phyloP scores from a whole-genome alignment of 2,797 vertebrate genomes.

The Pseudochirops corinnae region DNA sequence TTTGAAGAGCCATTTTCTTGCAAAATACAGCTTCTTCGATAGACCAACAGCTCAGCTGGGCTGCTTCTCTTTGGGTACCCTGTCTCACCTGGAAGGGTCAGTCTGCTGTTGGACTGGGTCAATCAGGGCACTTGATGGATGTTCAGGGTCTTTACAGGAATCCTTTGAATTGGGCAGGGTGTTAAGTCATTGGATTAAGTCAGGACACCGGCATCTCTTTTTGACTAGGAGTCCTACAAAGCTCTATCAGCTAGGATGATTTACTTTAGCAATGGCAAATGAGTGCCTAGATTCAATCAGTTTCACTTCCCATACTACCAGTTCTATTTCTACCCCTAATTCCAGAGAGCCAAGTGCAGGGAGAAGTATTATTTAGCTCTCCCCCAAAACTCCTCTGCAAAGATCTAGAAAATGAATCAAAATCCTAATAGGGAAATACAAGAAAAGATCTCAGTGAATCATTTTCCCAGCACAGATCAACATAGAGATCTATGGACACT shows the following conservation, averaged over 20 bases:
- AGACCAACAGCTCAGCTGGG: neutral
- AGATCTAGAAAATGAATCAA: neutral
- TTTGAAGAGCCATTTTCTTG: neutral
- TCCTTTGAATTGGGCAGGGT: neutral
- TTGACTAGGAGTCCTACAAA: neutral
- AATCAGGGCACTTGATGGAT: neutral
- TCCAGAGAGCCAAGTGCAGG: neutral
- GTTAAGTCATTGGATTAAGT: neutral
- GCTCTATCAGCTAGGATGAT: neutral
- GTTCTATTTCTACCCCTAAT: neutral
- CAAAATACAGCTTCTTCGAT: neutral
- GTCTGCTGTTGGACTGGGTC: neutral
- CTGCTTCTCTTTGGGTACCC: neutral
- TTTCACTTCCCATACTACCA: neutral
- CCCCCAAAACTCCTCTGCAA: neutral
- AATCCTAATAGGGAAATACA: neutral
- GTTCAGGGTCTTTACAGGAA: neutral
- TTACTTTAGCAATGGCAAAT: neutral
- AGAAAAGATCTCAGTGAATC: neutral
- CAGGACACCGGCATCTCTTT: neutral
- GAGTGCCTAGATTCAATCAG: neutral
- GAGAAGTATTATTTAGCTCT: neutral
- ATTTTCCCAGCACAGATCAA: neutral
- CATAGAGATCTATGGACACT: neutral
- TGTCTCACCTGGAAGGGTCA: neutral